Conservation (phyloP, 2,888 invertebrate genomes). For the Atherix ibis region DNA sequence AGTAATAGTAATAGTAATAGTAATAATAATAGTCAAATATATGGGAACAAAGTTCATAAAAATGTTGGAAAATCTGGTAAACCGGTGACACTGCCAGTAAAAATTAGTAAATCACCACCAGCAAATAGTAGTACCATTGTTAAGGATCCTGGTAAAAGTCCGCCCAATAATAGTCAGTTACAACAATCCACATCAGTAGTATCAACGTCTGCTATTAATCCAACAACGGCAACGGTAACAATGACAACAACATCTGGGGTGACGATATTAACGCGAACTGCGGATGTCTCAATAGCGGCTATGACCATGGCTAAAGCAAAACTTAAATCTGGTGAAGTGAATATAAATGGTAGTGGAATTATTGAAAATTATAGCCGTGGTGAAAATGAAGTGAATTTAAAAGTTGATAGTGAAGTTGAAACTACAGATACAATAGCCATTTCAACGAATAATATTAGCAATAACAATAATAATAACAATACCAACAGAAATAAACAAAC, state of each 20-base stretch:
- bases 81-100: slow-evolving; percentile 7
- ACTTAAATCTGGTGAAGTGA: no score
- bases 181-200: not conserved
- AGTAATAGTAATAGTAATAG: slow-evolving; percentile 17
- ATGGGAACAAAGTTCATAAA: slow-evolving; percentile 6
- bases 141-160: slow-evolving; percentile 12
- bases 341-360: no score
- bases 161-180: no score
- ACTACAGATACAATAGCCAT: not conserved
- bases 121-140: slow-evolving; percentile 6
- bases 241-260: not conserved
- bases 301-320: no score
- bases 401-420: no score
- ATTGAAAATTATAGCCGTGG: not conserved
- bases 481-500: slow-evolving; percentile 10
- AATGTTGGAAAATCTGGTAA: slow-evolving; percentile 8
- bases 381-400: no score
- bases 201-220: slow-evolving; percentile 11
- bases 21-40: slow-evolving; percentile 3
- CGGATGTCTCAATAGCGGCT: not conserved
- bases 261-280: no score
- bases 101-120: slow-evolving; percentile 7
- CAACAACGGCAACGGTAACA: slow-evolving; percentile 4
- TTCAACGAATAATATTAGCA: no score
- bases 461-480: no score